Evolutionary conservation across 2,113 vertebrate genomes (phyloP), one percentile per base, ranked within the genome.

Genomic region (Megaceryle maxima): DNA sequence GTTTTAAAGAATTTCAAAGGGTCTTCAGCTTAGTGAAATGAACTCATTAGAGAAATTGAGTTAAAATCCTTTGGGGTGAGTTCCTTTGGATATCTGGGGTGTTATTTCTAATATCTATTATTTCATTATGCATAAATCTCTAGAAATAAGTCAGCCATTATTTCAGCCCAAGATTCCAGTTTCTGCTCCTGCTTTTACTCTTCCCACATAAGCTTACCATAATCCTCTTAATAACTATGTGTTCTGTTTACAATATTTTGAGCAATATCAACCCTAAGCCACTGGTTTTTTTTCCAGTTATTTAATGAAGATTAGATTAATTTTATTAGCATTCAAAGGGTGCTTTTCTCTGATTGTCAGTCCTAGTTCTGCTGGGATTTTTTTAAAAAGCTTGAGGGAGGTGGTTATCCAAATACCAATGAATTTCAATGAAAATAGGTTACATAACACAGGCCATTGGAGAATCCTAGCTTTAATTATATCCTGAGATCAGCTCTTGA

Each of bases 191-290:
- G 67, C 22, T 63, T 96, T 87, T 83, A 56, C 63, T 83, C 55
- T 69, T 91, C 67, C 82, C 46, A 70, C 63, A 69, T 79, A 69
- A 73, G 53, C 53, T 94, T 91, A 79, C 41, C 75, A 93, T 91
- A 96, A 96, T 94, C 79, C 68, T 85, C 82, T 94, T 92, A 95
- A 87, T 89, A 91, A 85, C 37, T 80, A 21, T 66, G 64, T 67
- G 72, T 77, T 92, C 67, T 86, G 75, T 95, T 96, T 96, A 88
- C 55, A 91, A 31, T 93, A 85, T 92, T 70, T 91, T 39, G 31
- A 83, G 50, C n/a, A 95, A 39, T 70, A 95, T 62, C 78, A 66
- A 80, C 28, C 67, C 41, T 82, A 91, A 90, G 48, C 29, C 44
- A 73, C 51, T 57, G 18, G 9, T 10, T 81, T 51, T 83, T 53